Evolutionary conservation across 2,888 invertebrate species (phyloP), one percentile per base, ranked within the genome.

Genomic region (Drosophila kokeensis): DNA sequence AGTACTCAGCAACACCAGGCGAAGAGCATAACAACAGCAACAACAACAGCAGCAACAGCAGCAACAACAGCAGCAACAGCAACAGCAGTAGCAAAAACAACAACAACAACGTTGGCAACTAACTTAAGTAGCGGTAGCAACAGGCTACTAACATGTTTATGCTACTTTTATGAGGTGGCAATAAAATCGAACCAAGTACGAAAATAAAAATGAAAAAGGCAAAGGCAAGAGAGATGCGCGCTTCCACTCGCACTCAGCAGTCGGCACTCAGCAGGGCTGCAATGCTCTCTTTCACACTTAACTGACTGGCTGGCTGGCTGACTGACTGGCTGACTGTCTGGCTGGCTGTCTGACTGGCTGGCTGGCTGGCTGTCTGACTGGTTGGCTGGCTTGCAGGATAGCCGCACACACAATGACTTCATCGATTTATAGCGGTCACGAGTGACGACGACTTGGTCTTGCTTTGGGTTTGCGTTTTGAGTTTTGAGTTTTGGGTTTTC

Each of bases 371-470:
- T 11, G n/a, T 2, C 21, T 21, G 42, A 2, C 21, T 4, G 21
- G 0, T n/a, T 45, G 48, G 32, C 36, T 18, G 21, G 42, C 52
- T 27, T 50, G 63, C 76, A 76, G 70, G 73, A 79, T 64, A 57
- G 76, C 69, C 61, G 60, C 74, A 65, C 75, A 77, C 87, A 89
- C 86, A 89, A 86, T 87, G 89, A 87, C 89, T 89, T 87, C 79
- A 89, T 87, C 87, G 87, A 87, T 87, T 87, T 89, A 87, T 87
- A 87, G 89, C 82, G 87, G 89, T 89, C 89, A 89, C 76, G 79
- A 85, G 88, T 82, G 79, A 75, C 78, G 79, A 79, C 65, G 67
- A 63, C 67, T 64, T 67, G 63, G 69, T 58, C 38, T 66, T 78
- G 66, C 54, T 49, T 57, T 81, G 63, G 57, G 45, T 45, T 24